A percentile compares a stretch with the other conserved stretches of the same genome.
phyloP scores from a whole-genome alignment of 1,140 invertebrate species.

The Drosophila tropicalis region DNA sequence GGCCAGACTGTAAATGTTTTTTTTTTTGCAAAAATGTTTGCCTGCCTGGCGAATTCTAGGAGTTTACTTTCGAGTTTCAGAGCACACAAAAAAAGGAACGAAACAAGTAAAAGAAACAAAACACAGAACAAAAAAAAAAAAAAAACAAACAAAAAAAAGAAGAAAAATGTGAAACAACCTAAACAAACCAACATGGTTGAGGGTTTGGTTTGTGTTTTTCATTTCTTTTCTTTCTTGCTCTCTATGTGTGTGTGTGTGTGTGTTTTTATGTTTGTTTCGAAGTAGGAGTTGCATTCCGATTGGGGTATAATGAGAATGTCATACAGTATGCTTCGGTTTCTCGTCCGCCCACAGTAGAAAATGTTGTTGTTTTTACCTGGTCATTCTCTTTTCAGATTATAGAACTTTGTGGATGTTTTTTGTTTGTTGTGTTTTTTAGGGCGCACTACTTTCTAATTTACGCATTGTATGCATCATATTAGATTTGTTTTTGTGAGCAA shows the following conservation, averaged over 20 bases:
- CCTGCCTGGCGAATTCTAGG: conserved; percentile 9
- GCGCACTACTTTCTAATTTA: too few species aligned
- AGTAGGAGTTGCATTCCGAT: background rate
- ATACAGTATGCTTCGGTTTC: conserved; percentile 10
- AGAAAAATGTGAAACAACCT: background rate
- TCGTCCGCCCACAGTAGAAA: background rate
- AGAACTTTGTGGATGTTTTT: too few species aligned
- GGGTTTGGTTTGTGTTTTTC: conserved; percentile 8
- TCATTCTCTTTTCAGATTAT: too few species aligned
- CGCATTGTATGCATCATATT: too few species aligned
- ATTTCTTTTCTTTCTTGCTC: background rate
- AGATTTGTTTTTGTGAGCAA: too few species aligned
- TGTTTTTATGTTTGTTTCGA: background rate
- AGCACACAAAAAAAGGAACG: background rate
- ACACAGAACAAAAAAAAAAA: background rate
- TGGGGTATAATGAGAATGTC: conserved; percentile 18
- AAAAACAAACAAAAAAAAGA: background rate
- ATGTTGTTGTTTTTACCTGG: too few species aligned
- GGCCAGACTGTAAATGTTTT: conserved; percentile 49
- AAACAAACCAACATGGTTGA: conserved; percentile 11
- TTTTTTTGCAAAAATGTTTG: conserved; percentile 5
- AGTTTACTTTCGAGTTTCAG: conserved; percentile 11
- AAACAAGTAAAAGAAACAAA: conserved; percentile 5
- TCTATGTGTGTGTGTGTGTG: background rate
- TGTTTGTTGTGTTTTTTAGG: too few species aligned